phyloP scores from a whole-genome alignment of 35 echinoderm and acorn worm species.

The Diadema setosum region DNA sequence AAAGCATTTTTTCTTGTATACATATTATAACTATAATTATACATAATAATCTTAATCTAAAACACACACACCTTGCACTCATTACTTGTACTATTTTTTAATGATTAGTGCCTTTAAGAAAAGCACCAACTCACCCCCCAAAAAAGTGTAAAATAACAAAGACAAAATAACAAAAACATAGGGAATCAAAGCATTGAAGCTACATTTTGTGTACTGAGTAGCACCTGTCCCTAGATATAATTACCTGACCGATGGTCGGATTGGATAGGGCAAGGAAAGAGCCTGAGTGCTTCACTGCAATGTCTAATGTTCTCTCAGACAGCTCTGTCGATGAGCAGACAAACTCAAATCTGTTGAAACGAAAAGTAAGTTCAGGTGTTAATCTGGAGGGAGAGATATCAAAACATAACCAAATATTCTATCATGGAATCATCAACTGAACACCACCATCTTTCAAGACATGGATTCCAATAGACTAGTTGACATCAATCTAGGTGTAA shows the following conservation, averaged over 20 bases:
- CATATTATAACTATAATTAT: too few relatives aligned
- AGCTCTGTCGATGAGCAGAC: background rate
- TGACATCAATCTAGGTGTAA: background rate
- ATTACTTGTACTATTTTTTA: background rate
- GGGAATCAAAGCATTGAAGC: too few relatives aligned
- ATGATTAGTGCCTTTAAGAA: background rate
- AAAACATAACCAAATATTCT: background rate
- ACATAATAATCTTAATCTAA: background rate
- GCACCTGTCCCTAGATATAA: background rate
- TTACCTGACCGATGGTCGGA: constrained; percentile 42
- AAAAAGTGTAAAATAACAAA: background rate
- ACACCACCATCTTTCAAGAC: background rate
- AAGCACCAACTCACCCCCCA: background rate
- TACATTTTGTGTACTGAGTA: background rate
- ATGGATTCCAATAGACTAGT: background rate
- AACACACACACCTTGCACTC: background rate
- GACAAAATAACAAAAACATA: too few relatives aligned
- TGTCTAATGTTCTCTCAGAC: constrained; percentile 33
- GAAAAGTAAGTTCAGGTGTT: background rate
- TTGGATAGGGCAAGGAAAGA: constrained; percentile 46
- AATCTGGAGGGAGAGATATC: background rate
- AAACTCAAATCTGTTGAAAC: constrained; percentile 33
- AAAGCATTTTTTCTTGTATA: too few relatives aligned
- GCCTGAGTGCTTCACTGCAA: constrained; percentile 61
- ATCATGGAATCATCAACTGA: background rate